Base-by-base conservation (phyloP, 37 sponge, comb jelly and placozoan species). In the Cliona cf. orientalis region DNA sequence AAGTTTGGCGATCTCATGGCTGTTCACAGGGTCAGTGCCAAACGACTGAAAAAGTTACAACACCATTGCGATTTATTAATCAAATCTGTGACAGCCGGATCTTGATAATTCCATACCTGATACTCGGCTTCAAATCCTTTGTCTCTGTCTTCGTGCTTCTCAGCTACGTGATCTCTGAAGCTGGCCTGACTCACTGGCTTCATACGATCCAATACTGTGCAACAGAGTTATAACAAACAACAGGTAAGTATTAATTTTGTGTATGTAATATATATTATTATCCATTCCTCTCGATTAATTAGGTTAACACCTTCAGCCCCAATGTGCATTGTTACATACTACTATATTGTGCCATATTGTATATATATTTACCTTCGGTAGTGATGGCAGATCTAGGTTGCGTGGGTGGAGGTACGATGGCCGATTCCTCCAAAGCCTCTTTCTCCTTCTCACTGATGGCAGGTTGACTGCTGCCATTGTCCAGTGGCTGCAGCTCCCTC, bases 91-190 rank as follows among this genome's bases (percentile, higher is more conserved):
- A 49, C 55, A 29, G 14, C 60, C 23, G 25, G 5, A 5, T 3
- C 66, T 34, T 26, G 12, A 36, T 60, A 62, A 9, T 60, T 2
- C 29, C 79, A 21, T 70, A 93, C 95, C 82, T 87, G 78, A 60
- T 90, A 94, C 66, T 94, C 95, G n/a, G 44, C 57, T 23, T 89
- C 87, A 65, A 91, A 90, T 29, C 88, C 91, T 28, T 65, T 78
- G 73, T 90, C 87, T 49, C 80, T 78, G 33, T 87, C 78, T 21
- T 62, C 26, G 63, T 94, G 95, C 75, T 87, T 79, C 26, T 71
- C 43, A 11, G 43, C 22, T 1, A 94, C 95, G 69, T 94, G 88
- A 12, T 83, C 76, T 5, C 83, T 87, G 77, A 94, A 94, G 31
- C 68, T 63, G 34, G 46, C 67, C 46, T 87, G 23, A 43, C 63